Evolutionary conservation across 2,888 invertebrate species (phyloP), one percentile per base, ranked within the genome.

Genomic region (Cantharis rufa): DNA sequence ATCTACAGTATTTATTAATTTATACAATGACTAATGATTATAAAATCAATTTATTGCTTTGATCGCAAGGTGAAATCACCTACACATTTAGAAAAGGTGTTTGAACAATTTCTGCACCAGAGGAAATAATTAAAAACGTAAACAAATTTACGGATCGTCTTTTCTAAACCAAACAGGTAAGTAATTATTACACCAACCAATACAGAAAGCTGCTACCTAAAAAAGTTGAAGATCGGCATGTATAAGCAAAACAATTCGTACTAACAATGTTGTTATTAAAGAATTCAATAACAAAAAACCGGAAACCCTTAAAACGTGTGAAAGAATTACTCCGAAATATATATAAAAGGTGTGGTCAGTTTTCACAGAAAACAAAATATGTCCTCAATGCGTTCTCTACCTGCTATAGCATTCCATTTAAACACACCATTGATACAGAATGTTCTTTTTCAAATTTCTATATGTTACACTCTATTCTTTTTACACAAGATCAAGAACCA

Each of bases 271-370:
- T 83, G 85, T 84, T 83, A 84, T 81, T 84, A 83, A 87, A 87
- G 86, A 86, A 88, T 86, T 84, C 84, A 80, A 71, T 82, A 83
- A 87, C 87, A 88, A 87, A 85, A 83, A 83, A 87, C 88, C 88
- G 88, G 88, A 88, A 88, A 87, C 88, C 86, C 85, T 87, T 86
- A 86, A 87, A 87, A 86, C 86, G 86, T 86, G 87, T 86, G 87
- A 86, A 86, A 87, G 86, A 86, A 85, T 85, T 84, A 86, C 86
- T 86, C 83, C 76, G 84, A 83, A 82, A 82, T 24, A 82, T 24
- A 82, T 81, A 86, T 86, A 86, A 88, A 87, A 87, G 87, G 87
- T 87, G 88, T 88, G 88, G 88, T 88, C 88, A 88, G 86, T 88
- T 88, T 87, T 87, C 86, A 87, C 85, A 87, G 87, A 87, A 87